Evolutionary conservation across 2,888 invertebrate genomes (phyloP).

Genomic region (Trissoscelio sp.): DNA sequence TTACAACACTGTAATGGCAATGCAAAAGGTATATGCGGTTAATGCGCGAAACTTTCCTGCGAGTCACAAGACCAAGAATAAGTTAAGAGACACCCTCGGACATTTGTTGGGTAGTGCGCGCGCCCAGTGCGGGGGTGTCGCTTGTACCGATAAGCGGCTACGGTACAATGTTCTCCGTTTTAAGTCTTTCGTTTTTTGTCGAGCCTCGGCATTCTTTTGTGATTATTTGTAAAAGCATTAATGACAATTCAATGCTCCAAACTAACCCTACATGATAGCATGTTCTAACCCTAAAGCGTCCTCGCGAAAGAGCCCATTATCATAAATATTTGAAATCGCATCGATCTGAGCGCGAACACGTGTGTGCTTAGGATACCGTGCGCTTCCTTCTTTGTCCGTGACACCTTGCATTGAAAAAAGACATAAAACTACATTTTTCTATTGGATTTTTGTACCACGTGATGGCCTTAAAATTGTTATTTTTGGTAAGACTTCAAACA

Average conservation of each 20-base stretch:
- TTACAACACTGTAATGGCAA: neutral
- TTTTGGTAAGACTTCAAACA: constrained; percentile 17
- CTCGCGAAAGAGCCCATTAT: constrained; percentile 36
- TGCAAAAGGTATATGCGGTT: constrained; percentile 2
- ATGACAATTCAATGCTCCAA: neutral
- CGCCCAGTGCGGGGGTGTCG: constrained; percentile 75
- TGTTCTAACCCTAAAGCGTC: constrained; percentile 3
- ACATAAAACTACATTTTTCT: neutral
- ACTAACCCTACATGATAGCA: constrained; percentile 8
- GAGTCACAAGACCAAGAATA: constrained; percentile 37
- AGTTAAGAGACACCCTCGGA: constrained; percentile 59
- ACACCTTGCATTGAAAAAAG: constrained; percentile 40
- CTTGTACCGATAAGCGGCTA: constrained; percentile 70
- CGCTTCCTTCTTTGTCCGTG: constrained; percentile 50
- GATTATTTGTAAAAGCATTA: neutral
- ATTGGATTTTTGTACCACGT: neutral
- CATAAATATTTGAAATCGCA: constrained; percentile 76
- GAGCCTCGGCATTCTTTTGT: constrained; percentile 1
- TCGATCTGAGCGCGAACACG: constrained; percentile 73
- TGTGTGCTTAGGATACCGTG: constrained; percentile 63
- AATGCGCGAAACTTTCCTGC: constrained; percentile 8
- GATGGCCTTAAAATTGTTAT: constrained; percentile 5
- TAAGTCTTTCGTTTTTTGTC: constrained; percentile 8
- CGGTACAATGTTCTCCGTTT: constrained; percentile 50
- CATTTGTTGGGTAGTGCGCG: constrained; percentile 68